Conservation (phyloP, 2,797 vertebrate genomes). For the Tarsius wallacei region DNA sequence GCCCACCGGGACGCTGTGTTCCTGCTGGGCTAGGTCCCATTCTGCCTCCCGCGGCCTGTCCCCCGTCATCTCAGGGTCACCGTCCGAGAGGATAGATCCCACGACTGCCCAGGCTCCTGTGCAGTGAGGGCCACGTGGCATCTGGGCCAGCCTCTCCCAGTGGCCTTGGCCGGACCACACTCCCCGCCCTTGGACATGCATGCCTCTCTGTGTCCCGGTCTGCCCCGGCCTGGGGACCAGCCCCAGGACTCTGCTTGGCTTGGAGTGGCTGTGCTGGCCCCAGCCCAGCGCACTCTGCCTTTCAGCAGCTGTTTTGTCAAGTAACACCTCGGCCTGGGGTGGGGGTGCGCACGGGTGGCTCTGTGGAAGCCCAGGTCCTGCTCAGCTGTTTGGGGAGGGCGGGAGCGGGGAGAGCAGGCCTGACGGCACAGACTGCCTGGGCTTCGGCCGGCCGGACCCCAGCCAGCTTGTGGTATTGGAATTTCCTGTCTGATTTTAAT, state of each 20-base stretch:
- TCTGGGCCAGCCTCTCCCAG: rapidly evolving
- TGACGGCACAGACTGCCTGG: conserved; percentile 82
- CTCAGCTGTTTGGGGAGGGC: background rate
- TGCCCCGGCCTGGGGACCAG: background rate
- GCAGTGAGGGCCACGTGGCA: rapidly evolving
- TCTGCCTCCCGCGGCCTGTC: background rate
- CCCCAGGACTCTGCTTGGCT: conserved; percentile 81
- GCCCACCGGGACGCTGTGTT: rapidly evolving
- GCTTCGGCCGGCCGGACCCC: conserved; percentile 93
- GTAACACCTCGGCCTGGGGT: conserved; percentile 77
- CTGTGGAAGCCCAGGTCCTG: background rate
- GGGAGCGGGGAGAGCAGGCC: background rate
- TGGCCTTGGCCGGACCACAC: rapidly evolving
- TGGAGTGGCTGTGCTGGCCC: conserved; percentile 65
- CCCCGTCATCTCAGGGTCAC: background rate
- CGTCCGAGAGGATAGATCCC: background rate
- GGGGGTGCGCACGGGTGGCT: conserved; percentile 77
- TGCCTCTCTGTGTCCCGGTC: background rate
- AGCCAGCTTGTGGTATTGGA: conserved; percentile 95
- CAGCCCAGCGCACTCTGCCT: conserved; percentile 34
- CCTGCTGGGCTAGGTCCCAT: background rate
- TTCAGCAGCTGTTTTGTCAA: conserved; percentile 81
- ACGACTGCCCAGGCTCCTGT: background rate
- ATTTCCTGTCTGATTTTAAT: conserved; percentile 97
- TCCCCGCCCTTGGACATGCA: conserved; percentile 4